Evolutionary conservation across 2,888 invertebrate genomes (phyloP), one percentile per base, ranked within the genome.

Genomic region (Peribatodes rhomboidaria): DNA sequence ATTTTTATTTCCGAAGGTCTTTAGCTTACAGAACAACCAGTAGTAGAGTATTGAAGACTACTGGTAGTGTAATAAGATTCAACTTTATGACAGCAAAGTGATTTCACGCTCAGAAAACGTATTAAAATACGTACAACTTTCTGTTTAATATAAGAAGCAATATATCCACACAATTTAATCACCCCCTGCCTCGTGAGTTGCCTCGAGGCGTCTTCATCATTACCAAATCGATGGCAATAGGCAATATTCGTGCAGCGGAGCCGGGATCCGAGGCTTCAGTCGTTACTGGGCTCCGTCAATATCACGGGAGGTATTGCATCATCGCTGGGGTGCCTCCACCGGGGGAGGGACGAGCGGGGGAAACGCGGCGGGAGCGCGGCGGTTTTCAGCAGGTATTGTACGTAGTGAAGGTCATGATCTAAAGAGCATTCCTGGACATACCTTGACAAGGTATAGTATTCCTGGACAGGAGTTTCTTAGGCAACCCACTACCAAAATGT

Each of bases 231-330:
- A 50, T 50, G 7, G 35, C 35, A 13, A 47, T 31, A 50, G 50
- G 35, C 18, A 18, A 18, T 50, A 1, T 35, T 50, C 50, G 13
- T 35, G 47, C 50, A 35, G 18, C 50, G 33, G 49, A 35, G 20
- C n/a, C 22, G n/a, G n/a, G 22, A 42, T 18, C 22, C 22, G 13
- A 8, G 22, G n/a, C 46, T 46, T 22, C 22, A 22, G 53, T 65
- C 57, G 61, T 60, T 65, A 62, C 56, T 1, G 46, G 6, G 22
- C 59, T 61, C 57, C 69, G 46, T 64, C 65, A 61, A 62, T 68
- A 63, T 64, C 63, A 13, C 31, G 44, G 41, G 47, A 37, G 27
- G 61, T 57, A 64, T 66, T 64, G 67, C 67, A 59, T 61, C 69
- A 63, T 56, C 59, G 49, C 50, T 18, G 33, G 41, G 31, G 22